These are phyloP conservation scores for Drosophila nigrodunni DNA, from an alignment of 1,140 invertebrate species.

Conservation along the genomic window DNA sequence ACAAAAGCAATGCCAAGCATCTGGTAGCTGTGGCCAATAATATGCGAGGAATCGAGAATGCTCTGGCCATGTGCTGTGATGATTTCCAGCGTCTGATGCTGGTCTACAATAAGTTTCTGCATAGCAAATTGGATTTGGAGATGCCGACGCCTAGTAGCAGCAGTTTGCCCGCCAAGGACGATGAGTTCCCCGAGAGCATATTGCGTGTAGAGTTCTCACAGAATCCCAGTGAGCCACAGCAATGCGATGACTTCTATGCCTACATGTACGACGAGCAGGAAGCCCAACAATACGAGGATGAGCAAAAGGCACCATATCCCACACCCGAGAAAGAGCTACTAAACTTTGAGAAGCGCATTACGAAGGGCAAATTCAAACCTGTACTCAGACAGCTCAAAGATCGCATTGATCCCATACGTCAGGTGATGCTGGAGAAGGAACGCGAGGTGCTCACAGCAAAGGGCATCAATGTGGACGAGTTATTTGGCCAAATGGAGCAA, in stretches of 20 bases:
- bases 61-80: slow-evolving; percentile 76
- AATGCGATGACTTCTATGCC: slow-evolving; percentile 79
- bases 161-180: slow-evolving; percentile 15
- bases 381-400: slow-evolving; percentile 79
- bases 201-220: slow-evolving; percentile 75
- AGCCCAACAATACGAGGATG: slow-evolving; percentile 55
- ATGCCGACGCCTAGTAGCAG: slow-evolving; percentile 2
- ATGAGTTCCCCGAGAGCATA: slow-evolving; percentile 76
- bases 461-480: slow-evolving; percentile 80
- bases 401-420: slow-evolving; percentile 81
- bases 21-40: slow-evolving; percentile 77
- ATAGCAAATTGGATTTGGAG: slow-evolving; percentile 69
- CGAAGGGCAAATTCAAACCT: slow-evolving; percentile 76
- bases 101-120: slow-evolving; percentile 81
- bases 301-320: slow-evolving; percentile 64
- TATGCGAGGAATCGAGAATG: slow-evolving; percentile 79
- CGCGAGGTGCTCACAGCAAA: slow-evolving; percentile 75
- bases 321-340: slow-evolving; percentile 74
- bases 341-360: slow-evolving; percentile 80
- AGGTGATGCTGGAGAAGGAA: slow-evolving; percentile 82
- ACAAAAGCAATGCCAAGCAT: slow-evolving; percentile 69
- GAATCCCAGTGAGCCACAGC: slow-evolving; percentile 61
- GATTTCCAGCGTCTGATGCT: slow-evolving; percentile 83
- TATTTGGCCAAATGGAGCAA: slow-evolving; percentile 61
- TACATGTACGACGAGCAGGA: slow-evolving; percentile 82